Percentiles rank a stretch among this genome's conserved stretches.
Evolutionary conservation across 2,113 vertebrate genomes (phyloP).

Genomic region (Tragelaphus strepsiceros): DNA sequence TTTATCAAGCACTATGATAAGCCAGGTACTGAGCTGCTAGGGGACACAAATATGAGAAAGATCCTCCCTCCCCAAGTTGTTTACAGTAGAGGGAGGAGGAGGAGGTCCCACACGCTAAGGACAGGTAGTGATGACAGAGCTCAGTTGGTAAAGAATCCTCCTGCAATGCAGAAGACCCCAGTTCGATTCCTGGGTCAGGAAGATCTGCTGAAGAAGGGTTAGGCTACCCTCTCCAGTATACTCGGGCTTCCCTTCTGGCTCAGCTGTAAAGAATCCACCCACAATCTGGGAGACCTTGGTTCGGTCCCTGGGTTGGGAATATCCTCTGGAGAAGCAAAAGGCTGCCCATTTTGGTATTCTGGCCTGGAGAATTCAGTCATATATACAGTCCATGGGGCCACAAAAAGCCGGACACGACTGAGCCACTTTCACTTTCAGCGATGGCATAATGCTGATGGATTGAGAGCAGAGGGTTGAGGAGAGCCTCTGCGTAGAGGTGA

Average conservation of each 20-base stretch:
- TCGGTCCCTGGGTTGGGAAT: neutral
- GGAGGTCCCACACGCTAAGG: too few relatives aligned
- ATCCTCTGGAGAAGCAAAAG: neutral
- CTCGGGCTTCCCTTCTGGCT: neutral
- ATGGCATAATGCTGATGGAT: neutral
- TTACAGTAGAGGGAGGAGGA: neutral
- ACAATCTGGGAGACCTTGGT: neutral
- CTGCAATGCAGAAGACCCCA: neutral
- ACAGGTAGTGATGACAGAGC: neutral
- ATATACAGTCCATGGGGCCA: accelerated
- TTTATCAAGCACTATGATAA: constrained; percentile 21
- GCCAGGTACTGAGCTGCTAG: neutral
- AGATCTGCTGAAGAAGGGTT: neutral
- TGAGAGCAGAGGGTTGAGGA: neutral
- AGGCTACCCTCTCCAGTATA: neutral
- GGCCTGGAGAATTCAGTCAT: neutral
- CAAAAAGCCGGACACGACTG: accelerated
- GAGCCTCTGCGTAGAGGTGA: too few relatives aligned
- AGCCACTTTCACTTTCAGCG: neutral
- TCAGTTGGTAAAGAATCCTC: neutral
- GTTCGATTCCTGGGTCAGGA: neutral
- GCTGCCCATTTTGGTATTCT: neutral
- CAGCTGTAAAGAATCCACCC: neutral
- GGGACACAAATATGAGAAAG: neutral
- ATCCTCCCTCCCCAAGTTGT: neutral